Base-by-base conservation (phyloP, 2,797 vertebrate genomes). In the Thalassophryne amazonica region DNA sequence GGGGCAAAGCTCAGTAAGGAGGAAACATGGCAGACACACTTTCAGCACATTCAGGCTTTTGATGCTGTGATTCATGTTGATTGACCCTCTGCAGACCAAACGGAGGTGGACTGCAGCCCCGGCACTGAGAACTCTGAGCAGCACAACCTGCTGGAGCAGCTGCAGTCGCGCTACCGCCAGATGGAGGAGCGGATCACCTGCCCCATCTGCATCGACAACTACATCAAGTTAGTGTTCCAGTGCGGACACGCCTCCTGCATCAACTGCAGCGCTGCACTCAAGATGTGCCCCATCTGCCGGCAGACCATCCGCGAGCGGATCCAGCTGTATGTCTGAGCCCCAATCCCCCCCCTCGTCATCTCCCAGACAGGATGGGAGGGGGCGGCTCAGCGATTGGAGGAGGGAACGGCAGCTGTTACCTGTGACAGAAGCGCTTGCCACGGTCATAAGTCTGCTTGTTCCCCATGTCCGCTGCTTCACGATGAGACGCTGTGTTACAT, bases 131-230 rank as follows among this genome's bases (percentile, higher is more conserved):
- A 89, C 56, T 93, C 92, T 0, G 94, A 95, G 33, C 95, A 97
- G 76, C 92, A 92, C 86, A 95, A 96, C 90, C 90, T 99, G 31
- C 92, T 98, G 88, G 95, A 99, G 88, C 96, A 99, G 86, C 91
- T 99, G 46, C 96, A 98, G 91, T 96, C 86, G 9, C 94, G 97
- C 70, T 98, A 97, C 88, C 79, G 95, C 19, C 96, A 98, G 91
- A 99, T 99, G 97, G 97, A 98, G 71, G 97, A 99, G 78, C 92
- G 97, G 3, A 98, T 98, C 91, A 99, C 96, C 64, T 99, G 97
- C 69, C 97, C 97, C 12, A 97, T 99, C 82, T 99, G 97, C 88
- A 98, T 99, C 43, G 96, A 99, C 74, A 97, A 93, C 89, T 94
- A 99, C 78, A 98, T 98, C 89, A 95, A 95, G 79, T 89, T 99